Evolutionary conservation across 2,888 invertebrate species (phyloP).

Genomic region (Meliscaeva auricollis): DNA sequence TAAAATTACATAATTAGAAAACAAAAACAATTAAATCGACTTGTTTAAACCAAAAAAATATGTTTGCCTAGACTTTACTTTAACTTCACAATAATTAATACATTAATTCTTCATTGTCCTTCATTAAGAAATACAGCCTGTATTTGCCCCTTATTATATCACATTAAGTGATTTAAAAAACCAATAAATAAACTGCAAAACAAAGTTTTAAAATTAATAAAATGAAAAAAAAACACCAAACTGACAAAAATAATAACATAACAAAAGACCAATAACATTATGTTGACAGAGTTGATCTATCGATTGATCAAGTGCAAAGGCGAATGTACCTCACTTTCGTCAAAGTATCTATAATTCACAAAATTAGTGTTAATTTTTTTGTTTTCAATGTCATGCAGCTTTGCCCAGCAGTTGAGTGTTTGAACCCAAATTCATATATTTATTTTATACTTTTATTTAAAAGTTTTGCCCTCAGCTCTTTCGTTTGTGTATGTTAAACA

Average conservation of each 20-base stretch:
- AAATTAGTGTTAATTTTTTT: constrained; percentile 42
- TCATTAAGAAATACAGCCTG: too few species aligned
- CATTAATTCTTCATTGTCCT: too few species aligned
- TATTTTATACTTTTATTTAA: neutral
- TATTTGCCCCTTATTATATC: too few species aligned
- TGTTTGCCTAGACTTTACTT: too few species aligned
- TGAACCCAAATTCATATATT: too few species aligned
- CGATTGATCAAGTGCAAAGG: constrained; percentile 57
- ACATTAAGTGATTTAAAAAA: neutral
- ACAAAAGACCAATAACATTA: constrained; percentile 19
- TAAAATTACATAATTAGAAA: too few species aligned
- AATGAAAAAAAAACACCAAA: neutral
- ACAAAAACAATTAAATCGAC: too few species aligned
- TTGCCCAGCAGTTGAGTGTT: constrained; percentile 2
- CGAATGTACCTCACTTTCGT: constrained; percentile 52
- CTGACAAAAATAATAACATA: neutral
- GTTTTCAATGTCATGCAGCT: constrained; percentile 45
- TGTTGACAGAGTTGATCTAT: constrained; percentile 30
- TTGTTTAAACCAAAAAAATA: too few species aligned
- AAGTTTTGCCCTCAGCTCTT: constrained; percentile 41
- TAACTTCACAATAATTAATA: too few species aligned
- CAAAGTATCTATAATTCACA: neutral
- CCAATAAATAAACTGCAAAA: neutral
- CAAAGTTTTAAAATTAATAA: neutral
- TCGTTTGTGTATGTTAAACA: constrained; percentile 1